Evolutionary conservation across 2,113 vertebrate genomes (phyloP).

Genomic region (Camelus bactrianus): DNA sequence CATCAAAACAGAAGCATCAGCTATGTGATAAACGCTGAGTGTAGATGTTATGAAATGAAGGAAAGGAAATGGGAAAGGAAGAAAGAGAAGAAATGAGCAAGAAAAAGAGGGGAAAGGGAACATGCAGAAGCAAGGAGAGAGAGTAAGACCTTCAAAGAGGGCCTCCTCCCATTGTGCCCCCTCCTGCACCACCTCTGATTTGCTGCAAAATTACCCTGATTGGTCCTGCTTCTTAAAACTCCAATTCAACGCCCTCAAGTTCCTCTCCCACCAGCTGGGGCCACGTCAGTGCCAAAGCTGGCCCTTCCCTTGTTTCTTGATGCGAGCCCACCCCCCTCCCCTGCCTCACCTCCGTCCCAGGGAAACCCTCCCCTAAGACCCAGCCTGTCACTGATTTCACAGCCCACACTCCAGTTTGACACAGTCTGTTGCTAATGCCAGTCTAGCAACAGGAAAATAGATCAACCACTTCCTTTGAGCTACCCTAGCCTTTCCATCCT

Average conservation of each 20-base stretch:
- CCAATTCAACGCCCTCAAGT: not conserved
- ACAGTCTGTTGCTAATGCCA: not conserved
- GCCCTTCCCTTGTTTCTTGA: not conserved
- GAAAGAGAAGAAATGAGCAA: not conserved
- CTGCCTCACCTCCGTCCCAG: not conserved
- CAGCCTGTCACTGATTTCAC: not conserved
- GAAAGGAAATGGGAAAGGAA: not conserved
- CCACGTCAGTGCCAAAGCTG: fast-evolving
- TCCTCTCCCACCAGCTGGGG: not conserved
- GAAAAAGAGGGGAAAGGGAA: not conserved
- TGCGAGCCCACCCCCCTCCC: too few relatives aligned
- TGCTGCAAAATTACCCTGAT: not conserved
- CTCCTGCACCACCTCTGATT: fast-evolving
- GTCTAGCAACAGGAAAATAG: not conserved
- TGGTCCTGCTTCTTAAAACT: not conserved
- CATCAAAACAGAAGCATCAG: not conserved
- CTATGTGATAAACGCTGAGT: not conserved
- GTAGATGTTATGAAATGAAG: not conserved
- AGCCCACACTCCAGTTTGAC: not conserved
- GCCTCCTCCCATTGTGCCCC: fast-evolving
- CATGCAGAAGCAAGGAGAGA: not conserved
- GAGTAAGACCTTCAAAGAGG: not conserved
- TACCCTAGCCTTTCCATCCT: not conserved
- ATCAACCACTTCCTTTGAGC: not conserved
- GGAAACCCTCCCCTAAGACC: not conserved